phyloP scores from a whole-genome alignment of 2,888 invertebrate species.

The Plutella xylostella region DNA sequence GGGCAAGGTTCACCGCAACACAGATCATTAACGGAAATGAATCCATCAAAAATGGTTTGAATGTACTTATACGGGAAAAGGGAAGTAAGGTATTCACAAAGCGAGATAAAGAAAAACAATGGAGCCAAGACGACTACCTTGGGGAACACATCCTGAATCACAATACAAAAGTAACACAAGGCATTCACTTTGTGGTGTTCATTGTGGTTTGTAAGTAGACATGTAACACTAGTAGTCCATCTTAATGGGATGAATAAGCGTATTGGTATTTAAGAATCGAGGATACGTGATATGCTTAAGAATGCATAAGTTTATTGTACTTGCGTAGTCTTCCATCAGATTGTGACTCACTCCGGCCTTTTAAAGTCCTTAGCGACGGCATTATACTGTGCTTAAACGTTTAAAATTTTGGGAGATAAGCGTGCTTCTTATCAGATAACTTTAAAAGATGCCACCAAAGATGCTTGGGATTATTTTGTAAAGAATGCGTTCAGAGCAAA shows the following conservation, averaged over 20 bases:
- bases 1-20: slow-evolving; percentile 1
- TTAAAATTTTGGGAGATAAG: too few species aligned
- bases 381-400: background rate
- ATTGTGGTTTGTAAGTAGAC: background rate
- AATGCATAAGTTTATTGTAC: background rate
- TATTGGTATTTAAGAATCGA: slow-evolving; percentile 11
- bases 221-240: too few species aligned
- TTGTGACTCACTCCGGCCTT: background rate
- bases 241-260: slow-evolving; percentile 13
- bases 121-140: too few species aligned
- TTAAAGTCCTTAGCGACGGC: background rate
- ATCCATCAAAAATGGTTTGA: background rate
- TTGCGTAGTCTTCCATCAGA: background rate
- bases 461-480: too few species aligned
- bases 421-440: too few species aligned
- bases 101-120: background rate
- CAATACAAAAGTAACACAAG: background rate
- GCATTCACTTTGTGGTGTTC: background rate
- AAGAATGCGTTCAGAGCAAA: too few species aligned
- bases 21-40: background rate
- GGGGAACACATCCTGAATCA: background rate
- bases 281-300: slow-evolving; percentile 11
- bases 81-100: background rate
- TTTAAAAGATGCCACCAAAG: too few species aligned
- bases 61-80: background rate